A percentile compares a stretch with the other conserved stretches of the same genome.
Evolutionary conservation across 2,113 vertebrate species (phyloP).

Genomic region (Platysternon megacephalum): DNA sequence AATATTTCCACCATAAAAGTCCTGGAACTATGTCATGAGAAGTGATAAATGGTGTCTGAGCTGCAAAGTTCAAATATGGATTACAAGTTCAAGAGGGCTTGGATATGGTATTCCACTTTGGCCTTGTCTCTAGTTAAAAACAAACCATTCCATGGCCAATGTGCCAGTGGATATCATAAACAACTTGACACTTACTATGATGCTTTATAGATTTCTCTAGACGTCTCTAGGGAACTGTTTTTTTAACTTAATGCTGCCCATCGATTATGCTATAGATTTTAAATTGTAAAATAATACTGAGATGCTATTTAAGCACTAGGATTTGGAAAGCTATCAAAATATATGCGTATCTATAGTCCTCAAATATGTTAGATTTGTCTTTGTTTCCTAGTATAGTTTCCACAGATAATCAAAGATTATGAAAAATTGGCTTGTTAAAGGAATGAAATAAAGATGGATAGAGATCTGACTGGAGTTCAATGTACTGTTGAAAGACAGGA

Average conservation of each 20-base stretch:
- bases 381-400: not conserved
- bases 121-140: not conserved
- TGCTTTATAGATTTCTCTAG: not conserved
- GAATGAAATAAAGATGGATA: not conserved
- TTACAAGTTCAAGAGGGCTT: not conserved
- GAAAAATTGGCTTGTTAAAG: not conserved
- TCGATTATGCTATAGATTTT: not conserved
- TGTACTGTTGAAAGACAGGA: not conserved
- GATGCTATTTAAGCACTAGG: not conserved
- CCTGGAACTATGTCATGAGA: not conserved
- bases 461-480: not conserved
- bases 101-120: not conserved
- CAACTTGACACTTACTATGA: not conserved
- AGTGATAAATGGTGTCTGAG: not conserved
- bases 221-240: not conserved
- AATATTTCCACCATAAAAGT: not conserved
- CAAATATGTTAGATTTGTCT: not conserved
- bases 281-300: not conserved
- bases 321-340: not conserved
- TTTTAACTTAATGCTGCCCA: accelerated
- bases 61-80: not conserved
- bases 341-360: accelerated
- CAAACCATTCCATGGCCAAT: not conserved
- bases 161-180: not conserved
- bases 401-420: not conserved